phyloP scores from a whole-genome alignment of 2,888 invertebrate species.

The Agriopis aurantiaria region DNA sequence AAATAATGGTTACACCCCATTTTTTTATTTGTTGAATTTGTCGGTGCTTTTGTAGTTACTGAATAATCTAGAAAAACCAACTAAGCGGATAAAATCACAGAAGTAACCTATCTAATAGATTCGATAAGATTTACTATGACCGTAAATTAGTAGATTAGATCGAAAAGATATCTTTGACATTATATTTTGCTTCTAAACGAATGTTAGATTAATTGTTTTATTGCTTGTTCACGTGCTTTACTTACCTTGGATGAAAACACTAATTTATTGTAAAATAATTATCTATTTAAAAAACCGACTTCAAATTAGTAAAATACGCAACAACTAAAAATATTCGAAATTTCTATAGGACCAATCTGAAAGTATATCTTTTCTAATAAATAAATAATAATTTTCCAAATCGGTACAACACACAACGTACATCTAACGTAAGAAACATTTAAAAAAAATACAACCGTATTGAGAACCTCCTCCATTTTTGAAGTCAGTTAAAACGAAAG shows the following conservation, averaged over 20 bases:
- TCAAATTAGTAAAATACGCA: too few relatives aligned
- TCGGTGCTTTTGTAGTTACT: constrained; percentile 9
- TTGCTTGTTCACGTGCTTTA: background rate
- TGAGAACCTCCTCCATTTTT: too few relatives aligned
- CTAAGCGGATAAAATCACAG: constrained; percentile 11
- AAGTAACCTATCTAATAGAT: constrained; percentile 7
- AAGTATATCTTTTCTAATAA: too few relatives aligned
- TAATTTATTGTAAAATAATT: too few relatives aligned
- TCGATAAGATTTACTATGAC: constrained; percentile 12
- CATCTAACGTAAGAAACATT: too few relatives aligned
- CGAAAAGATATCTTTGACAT: background rate
- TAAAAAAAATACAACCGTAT: too few relatives aligned
- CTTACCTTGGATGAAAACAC: background rate
- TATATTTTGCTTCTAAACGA: background rate
- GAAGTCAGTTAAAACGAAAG: too few relatives aligned
- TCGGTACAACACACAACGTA: too few relatives aligned
- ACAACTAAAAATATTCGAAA: too few relatives aligned
- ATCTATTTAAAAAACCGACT: too few relatives aligned
- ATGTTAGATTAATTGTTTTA: constrained; percentile 11
- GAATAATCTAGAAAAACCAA: constrained; percentile 10
- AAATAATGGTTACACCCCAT: background rate
- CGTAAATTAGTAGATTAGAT: constrained; percentile 15
- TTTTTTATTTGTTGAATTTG: background rate
- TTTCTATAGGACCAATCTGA: too few relatives aligned
- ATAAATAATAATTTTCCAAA: too few relatives aligned